Evolutionary conservation across 2,797 vertebrate genomes (phyloP).

Genomic region (Ctenopoma multispine): DNA sequence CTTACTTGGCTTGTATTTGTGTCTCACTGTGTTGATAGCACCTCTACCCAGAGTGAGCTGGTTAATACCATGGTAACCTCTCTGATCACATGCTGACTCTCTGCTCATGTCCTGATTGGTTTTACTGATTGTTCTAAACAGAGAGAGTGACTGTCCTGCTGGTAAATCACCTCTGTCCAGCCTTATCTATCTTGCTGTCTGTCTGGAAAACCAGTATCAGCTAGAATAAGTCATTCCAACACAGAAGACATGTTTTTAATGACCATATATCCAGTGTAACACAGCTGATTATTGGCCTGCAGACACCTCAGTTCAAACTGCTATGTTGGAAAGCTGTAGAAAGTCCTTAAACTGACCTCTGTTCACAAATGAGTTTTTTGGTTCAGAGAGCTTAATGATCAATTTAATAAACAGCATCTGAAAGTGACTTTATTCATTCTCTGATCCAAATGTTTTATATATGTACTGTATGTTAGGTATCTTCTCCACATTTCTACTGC

Average conservation of each 20-base stretch:
- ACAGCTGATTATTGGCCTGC: not conserved
- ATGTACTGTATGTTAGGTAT: too few species aligned
- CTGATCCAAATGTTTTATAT: too few species aligned
- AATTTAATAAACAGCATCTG: too few species aligned
- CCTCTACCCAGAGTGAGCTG: conserved; percentile 51
- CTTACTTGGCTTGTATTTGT: conserved; percentile 52
- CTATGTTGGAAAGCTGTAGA: not conserved
- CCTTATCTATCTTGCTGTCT: conserved; percentile 31
- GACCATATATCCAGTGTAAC: conserved; percentile 13
- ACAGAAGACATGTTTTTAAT: conserved; percentile 22
- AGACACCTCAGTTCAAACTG: conserved; percentile 25
- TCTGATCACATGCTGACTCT: conserved; percentile 62
- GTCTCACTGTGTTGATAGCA: conserved; percentile 43
- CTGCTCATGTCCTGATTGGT: conserved; percentile 66
- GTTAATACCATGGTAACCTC: conserved; percentile 69
- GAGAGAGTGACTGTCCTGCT: conserved; percentile 45
- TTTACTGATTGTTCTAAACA: conserved; percentile 66
- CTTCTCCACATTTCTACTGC: too few species aligned
- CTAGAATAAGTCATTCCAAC: conserved; percentile 34
- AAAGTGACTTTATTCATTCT: too few species aligned
- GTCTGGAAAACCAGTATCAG: conserved; percentile 32
- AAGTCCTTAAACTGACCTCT: not conserved
- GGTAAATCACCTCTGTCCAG: conserved; percentile 47
- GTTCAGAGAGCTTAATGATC: too few species aligned
- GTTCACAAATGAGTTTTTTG: too few species aligned